Conservation (phyloP, 2,113 vertebrate genomes). For the Mesembrinibis cayennensis region DNA sequence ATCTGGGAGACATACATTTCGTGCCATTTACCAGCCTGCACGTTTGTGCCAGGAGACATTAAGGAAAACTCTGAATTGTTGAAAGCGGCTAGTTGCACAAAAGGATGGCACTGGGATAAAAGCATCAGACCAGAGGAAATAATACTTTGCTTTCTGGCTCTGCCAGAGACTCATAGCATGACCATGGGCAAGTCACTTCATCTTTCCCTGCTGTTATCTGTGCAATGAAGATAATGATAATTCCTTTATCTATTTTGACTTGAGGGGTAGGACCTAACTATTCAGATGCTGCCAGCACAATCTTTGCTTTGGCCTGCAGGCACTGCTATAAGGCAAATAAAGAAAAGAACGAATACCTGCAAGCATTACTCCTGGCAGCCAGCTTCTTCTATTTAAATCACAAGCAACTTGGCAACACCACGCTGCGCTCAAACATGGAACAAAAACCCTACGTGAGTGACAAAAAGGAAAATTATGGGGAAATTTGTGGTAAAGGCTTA, state of each 20-base stretch:
- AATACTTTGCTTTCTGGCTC: neutral
- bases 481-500: neutral
- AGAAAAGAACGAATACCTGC: conserved; percentile 53
- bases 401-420: conserved; percentile 1
- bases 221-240: conserved; percentile 17
- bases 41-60: neutral
- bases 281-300: conserved; percentile 22
- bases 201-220: neutral
- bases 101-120: conserved; percentile 10
- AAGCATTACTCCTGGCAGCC: conserved; percentile 2
- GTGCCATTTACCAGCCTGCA: neutral
- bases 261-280: neutral
- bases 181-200: neutral
- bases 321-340: conserved; percentile 53
- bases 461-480: neutral
- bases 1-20: neutral
- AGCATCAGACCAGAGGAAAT: neutral
- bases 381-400: conserved; percentile 10
- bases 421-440: neutral
- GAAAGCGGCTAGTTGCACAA: neutral
- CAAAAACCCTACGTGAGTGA: neutral
- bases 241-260: conserved; percentile 16
- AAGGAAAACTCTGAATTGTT: neutral
- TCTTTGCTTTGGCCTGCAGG: conserved; percentile 34
- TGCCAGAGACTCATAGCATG: neutral